These are phyloP conservation scores for Galaxias olidus DNA, from an alignment of 2,797 vertebrate species.

Conservation along the genomic window DNA sequence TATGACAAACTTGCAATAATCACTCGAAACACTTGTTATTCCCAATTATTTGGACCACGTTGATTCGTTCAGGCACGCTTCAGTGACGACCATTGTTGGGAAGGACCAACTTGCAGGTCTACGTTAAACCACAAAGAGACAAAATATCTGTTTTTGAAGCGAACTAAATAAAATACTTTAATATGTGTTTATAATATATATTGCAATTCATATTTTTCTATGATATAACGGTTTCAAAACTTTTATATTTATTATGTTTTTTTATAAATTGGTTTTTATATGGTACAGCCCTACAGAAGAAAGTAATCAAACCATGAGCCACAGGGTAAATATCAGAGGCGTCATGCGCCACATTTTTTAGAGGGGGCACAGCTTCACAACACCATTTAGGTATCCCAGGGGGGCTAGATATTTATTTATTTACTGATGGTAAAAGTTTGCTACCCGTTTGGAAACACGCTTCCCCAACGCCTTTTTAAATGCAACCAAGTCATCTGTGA, in stretches of 20 bases:
- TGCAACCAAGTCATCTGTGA: no score
- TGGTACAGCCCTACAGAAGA: constrained; percentile 32
- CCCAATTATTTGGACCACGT: constrained; percentile 23
- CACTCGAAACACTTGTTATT: fast-evolving
- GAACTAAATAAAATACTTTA: no score
- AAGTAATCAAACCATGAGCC: not conserved
- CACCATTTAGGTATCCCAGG: no score
- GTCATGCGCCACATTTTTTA: no score
- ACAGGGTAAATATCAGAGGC: not conserved
- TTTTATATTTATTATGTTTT: not conserved
- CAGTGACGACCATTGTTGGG: constrained; percentile 41
- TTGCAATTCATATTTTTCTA: not conserved
- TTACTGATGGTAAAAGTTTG: no score
- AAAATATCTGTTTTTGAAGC: no score
- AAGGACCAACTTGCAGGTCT: constrained; percentile 36
- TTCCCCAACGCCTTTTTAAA: no score
- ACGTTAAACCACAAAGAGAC: not conserved
- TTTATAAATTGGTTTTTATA: not conserved
- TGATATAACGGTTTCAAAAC: not conserved
- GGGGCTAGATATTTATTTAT: no score
- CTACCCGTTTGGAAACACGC: no score
- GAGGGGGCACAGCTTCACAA: no score
- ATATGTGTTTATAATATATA: no score
- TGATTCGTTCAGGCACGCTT: constrained; percentile 23
- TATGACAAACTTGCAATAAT: fast-evolving